phyloP scores from a whole-genome alignment of 2,888 invertebrate genomes.

The Tupiocoris notatus region DNA sequence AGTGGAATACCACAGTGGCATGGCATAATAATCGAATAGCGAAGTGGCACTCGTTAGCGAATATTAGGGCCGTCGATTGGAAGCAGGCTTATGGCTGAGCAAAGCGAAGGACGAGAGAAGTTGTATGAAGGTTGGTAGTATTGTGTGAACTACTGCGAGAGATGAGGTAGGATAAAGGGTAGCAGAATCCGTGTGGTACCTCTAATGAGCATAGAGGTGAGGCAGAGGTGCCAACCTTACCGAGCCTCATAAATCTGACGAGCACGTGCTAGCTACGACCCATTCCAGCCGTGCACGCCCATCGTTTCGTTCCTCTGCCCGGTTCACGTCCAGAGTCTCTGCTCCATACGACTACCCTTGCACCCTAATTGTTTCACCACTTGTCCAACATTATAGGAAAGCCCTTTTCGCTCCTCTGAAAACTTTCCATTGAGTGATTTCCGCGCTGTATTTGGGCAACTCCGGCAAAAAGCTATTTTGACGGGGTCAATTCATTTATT shows the following conservation, averaged over 20 bases:
- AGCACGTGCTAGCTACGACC: constrained; percentile 30
- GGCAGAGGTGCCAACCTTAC: not conserved
- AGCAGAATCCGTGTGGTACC: not conserved
- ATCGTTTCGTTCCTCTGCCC: not conserved
- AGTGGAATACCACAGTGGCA: not conserved
- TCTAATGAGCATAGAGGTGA: not conserved
- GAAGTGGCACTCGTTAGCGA: constrained; percentile 22
- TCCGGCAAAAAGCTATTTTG: not conserved
- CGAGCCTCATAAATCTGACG: constrained; percentile 26
- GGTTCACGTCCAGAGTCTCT: not conserved
- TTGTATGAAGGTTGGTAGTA: not conserved
- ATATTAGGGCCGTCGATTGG: constrained; percentile 26
- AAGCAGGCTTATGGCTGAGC: not conserved
- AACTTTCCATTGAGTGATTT: not conserved
- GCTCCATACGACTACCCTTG: constrained; percentile 1
- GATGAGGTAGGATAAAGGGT: not conserved
- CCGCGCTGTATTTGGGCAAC: not conserved
- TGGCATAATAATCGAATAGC: constrained; percentile 26
- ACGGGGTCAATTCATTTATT: not conserved
- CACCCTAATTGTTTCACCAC: constrained; percentile 15
- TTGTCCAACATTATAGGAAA: constrained; percentile 2
- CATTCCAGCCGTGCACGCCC: not conserved
- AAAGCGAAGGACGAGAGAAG: not conserved
- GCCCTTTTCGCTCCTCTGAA: not conserved
- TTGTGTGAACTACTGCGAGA: not conserved